Evolutionary conservation across 2,797 vertebrate species (phyloP).

Genomic region (Sebastolobus alascanus): DNA sequence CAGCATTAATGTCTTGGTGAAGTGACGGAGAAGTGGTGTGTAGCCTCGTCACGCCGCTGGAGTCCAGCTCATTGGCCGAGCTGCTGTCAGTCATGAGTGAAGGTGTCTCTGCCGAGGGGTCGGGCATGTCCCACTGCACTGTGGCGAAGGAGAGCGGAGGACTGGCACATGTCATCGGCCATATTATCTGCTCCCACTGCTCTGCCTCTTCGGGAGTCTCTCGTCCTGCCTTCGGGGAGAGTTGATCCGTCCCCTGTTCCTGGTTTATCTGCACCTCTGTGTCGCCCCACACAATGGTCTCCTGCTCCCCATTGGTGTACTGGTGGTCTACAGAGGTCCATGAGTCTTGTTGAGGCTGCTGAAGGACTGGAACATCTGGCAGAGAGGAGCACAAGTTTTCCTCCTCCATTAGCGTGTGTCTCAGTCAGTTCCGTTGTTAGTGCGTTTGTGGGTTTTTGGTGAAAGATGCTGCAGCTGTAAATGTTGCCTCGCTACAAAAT

Average conservation of each 20-base stretch:
- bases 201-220: constrained; percentile 56
- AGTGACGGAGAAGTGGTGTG: constrained; percentile 42
- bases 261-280: constrained; percentile 37
- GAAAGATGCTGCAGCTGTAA: constrained; percentile 12
- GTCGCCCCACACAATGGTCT: constrained; percentile 18
- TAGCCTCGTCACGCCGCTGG: not conserved
- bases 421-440: constrained; percentile 23
- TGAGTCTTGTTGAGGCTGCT: constrained; percentile 32
- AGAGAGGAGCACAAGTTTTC: constrained; percentile 50
- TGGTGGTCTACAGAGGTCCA: constrained; percentile 32
- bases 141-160: constrained; percentile 73
- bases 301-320: constrained; percentile 58
- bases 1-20: constrained; percentile 24
- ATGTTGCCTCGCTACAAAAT: constrained; percentile 39
- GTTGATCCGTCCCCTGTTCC: constrained; percentile 11
- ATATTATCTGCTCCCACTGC: constrained; percentile 62
- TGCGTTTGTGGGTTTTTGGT: constrained; percentile 10
- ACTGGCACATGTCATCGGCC: constrained; percentile 64
- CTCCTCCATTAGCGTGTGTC: constrained; percentile 73
- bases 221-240: not conserved
- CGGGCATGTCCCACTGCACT: constrained; percentile 82
- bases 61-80: constrained; percentile 59
- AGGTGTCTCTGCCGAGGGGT: constrained; percentile 33
- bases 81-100: constrained; percentile 38
- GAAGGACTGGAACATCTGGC: constrained; percentile 35